A percentile compares a stretch with the other conserved stretches of the same genome.
These are phyloP conservation scores for Ceyx erithaca DNA, from an alignment of 2,797 vertebrate genomes.

Conservation along the genomic window DNA sequence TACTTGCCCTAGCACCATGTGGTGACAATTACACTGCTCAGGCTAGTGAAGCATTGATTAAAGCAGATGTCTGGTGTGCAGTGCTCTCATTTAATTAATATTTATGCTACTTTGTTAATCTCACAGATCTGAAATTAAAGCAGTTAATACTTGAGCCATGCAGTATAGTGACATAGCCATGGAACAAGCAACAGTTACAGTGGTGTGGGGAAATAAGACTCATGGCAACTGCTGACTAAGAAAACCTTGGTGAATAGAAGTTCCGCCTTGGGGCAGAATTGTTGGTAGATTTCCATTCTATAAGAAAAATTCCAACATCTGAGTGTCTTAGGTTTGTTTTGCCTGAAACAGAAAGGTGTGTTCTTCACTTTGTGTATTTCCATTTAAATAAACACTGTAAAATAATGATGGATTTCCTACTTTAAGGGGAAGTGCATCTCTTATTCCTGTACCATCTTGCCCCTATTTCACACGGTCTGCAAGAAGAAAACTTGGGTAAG, in stretches of 20 bases:
- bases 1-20: background rate
- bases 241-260: background rate
- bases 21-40: background rate
- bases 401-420: conserved; percentile 41
- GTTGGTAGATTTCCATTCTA: background rate
- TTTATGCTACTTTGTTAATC: background rate
- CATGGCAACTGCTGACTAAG: background rate
- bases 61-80: background rate
- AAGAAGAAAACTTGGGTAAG: conserved; percentile 74
- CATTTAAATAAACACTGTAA: background rate
- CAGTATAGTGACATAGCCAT: background rate
- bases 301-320: background rate
- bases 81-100: background rate
- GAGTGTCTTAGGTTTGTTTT: background rate
- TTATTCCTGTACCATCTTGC: conserved; percentile 52
- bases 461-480: conserved; percentile 55
- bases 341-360: background rate
- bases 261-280: background rate
- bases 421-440: conserved; percentile 36
- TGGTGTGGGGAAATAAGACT: background rate
- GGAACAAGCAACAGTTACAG: background rate
- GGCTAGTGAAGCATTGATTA: background rate
- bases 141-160: background rate
- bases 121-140: background rate
- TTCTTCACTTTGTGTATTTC: background rate